Evolutionary conservation across 2,797 vertebrate genomes (phyloP), one percentile per base, ranked within the genome.

Genomic region (Dallia pectoralis): DNA sequence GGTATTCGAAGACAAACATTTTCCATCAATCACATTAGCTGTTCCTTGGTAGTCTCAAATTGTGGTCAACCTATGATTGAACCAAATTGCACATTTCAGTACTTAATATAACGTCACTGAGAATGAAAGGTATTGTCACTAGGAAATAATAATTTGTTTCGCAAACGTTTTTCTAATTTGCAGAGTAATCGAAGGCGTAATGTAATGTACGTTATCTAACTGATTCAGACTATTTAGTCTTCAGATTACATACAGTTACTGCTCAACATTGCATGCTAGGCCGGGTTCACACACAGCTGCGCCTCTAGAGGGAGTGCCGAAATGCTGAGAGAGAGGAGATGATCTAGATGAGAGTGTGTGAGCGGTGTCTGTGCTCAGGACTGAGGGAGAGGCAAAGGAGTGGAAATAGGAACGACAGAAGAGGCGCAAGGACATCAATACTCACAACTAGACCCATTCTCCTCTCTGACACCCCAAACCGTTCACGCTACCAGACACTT

Each of bases 351-450:
- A 73, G 70, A 77, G 70, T 75, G 76, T 51, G 29, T 53, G 70
- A 69, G 70, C 51, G 53, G 33, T 32, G 49, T 70, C 68, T 73
- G 14, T 49, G 44, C 71, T 74, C 62, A 62, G 74, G 74, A 81
- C 77, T 80, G 73, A 64, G 68, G 51, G 33, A 30, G 72, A 61
- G 75, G 53, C 67, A 51, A 40, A 59, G 68, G 68, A 70, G 67
- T 53, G 74, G 47, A 30, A 47, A 44, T 44, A 72, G 70, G 88
- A 86, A 90, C 89, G 89, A 85, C 86, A 86, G 89, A 77, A 75
- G 85, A 89, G 86, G 14, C 84, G 81, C 85, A 74, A 89, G 74
- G 82, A 84, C 86, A 88, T 79, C 83, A 85, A 36, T 81, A 63
- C 80, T 85, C 71, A 59, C 81, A 12, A 69, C 82, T 83, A 51